These are phyloP conservation scores for Coregonus clupeaformis DNA, from an alignment of 2,113 vertebrate genomes.

Conservation along the genomic window DNA sequence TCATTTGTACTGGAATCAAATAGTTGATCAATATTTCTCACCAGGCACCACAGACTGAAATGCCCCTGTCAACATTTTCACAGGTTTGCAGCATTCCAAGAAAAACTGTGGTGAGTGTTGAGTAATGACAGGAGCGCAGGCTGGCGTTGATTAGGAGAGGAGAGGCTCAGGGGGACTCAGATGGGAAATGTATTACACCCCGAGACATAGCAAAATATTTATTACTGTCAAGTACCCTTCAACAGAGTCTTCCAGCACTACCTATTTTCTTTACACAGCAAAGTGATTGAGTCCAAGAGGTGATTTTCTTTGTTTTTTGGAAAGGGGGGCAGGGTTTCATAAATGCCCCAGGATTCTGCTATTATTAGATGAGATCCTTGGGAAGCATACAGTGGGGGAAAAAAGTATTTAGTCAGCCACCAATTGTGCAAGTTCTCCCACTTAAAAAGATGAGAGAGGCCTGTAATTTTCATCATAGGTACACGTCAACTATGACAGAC, in stretches of 20 bases:
- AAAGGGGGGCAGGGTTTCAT: no score
- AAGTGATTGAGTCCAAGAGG: background rate
- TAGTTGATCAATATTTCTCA: slow-evolving; percentile 18
- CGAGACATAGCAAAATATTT: background rate
- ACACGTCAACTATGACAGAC: no score
- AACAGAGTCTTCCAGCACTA: background rate
- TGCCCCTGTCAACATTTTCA: no score
- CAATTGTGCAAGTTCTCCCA: no score
- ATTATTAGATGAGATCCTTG: no score
- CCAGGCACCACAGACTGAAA: slow-evolving; percentile 1
- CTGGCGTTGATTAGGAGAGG: slow-evolving; percentile 14
- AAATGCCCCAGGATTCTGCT: no score
- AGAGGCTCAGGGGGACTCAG: slow-evolving; percentile 14
- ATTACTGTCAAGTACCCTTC: slow-evolving; percentile 22
- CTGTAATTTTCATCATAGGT: no score
- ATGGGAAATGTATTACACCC: slow-evolving; percentile 13
- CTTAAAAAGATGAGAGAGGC: no score
- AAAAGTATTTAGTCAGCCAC: no score
- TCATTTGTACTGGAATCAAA: slow-evolving; percentile 25
- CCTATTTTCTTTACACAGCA: slow-evolving; percentile 14
- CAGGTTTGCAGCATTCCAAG: background rate
- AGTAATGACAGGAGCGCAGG: slow-evolving; percentile 31
- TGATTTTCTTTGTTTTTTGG: no score
- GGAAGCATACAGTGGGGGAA: no score
- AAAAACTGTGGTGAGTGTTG: slow-evolving; percentile 2